Percentiles rank a stretch among this genome's conserved stretches.
These are phyloP conservation scores for Antedon mediterranea DNA, from an alignment of 53 echinoderm and acorn worm genomes.

Conservation along the genomic window DNA sequence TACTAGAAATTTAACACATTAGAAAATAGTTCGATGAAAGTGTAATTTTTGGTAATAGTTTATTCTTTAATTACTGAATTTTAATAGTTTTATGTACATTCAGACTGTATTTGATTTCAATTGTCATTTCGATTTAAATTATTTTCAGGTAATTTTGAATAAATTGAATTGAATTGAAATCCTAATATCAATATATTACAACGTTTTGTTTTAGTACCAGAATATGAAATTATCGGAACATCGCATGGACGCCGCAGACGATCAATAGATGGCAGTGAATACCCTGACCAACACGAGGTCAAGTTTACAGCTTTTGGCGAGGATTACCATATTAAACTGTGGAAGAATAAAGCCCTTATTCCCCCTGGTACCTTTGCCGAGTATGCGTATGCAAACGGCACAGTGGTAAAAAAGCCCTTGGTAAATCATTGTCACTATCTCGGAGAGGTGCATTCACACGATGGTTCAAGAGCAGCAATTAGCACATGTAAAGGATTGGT, in stretches of 20 bases:
- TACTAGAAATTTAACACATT: too few species aligned
- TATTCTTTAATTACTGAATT: too few species aligned
- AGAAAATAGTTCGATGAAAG: too few species aligned
- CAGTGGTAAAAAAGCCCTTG: conserved; percentile 18
- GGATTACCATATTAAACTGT: conserved; percentile 21
- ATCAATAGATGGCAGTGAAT: conserved; percentile 14
- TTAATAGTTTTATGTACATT: too few species aligned
- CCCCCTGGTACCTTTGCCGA: conserved; percentile 12
- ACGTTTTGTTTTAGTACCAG: not conserved
- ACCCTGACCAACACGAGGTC: conserved; percentile 21
- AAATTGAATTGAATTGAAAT: too few species aligned
- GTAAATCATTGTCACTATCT: conserved; percentile 31
- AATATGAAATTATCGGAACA: conserved; percentile 21
- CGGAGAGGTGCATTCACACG: conserved; percentile 32
- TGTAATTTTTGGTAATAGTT: too few species aligned
- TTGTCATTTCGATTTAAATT: too few species aligned
- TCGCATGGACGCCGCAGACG: conserved; percentile 25
- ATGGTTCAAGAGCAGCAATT: conserved; percentile 33
- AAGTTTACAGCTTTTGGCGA: conserved; percentile 45
- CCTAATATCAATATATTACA: too few species aligned
- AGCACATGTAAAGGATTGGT: conserved; percentile 59
- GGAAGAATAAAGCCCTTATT: conserved; percentile 21
- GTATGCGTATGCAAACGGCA: conserved; percentile 29
- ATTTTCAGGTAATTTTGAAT: too few species aligned
- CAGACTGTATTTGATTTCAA: too few species aligned